These are phyloP conservation scores for Ramphastos sulfuratus DNA, from an alignment of 2,113 vertebrate genomes.

Conservation along the genomic window DNA sequence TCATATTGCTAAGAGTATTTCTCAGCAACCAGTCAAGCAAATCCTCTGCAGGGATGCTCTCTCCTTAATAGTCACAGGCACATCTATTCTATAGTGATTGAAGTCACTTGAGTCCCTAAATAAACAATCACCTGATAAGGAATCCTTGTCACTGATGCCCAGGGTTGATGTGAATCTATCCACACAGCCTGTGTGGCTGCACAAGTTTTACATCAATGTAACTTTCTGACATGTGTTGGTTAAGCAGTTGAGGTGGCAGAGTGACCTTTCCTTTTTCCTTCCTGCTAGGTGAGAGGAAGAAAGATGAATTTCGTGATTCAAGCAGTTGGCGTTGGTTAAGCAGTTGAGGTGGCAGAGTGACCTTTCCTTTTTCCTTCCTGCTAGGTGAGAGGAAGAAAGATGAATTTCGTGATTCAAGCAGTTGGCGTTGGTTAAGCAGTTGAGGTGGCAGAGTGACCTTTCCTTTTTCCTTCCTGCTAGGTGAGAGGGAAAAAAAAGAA, in stretches of 20 bases:
- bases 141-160: not conserved
- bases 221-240: not conserved
- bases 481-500: not conserved
- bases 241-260: not conserved
- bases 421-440: not conserved
- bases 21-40: not conserved
- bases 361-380: not conserved
- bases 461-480: not conserved
- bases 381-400: not conserved
- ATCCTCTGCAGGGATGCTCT: not conserved
- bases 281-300: not conserved
- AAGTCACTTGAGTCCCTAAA: not conserved
- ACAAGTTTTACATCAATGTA: not conserved
- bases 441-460: not conserved
- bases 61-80: not conserved
- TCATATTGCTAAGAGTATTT: not conserved
- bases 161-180: not conserved
- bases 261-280: not conserved
- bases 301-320: not conserved
- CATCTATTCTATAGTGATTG: not conserved
- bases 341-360: not conserved
- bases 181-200: not conserved
- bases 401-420: not conserved
- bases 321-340: not conserved
- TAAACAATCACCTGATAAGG: not conserved